Evolutionary conservation across 1,140 invertebrate species (phyloP).

Genomic region (Chionoecetes opilio): DNA sequence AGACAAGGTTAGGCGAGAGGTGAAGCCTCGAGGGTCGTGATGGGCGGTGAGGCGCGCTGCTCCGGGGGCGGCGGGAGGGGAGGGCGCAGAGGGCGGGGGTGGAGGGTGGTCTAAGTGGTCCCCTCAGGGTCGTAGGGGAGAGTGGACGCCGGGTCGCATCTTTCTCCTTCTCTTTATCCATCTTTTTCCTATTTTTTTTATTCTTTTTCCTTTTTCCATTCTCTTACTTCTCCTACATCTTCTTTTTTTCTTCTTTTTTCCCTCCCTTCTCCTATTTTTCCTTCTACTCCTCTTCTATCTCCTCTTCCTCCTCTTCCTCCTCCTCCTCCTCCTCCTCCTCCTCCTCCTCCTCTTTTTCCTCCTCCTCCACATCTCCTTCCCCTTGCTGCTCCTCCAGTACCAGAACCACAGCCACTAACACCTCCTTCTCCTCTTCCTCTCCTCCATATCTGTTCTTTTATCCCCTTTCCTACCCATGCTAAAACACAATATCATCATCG

Average conservation of each 20-base stretch:
- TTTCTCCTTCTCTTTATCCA: not conserved
- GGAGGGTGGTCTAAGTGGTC: not conserved
- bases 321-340: not conserved
- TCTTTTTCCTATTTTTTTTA: not conserved
- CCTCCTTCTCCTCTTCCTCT: not conserved
- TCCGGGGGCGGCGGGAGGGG: not conserved
- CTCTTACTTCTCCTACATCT: too few species aligned
- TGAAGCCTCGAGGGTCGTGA: not conserved
- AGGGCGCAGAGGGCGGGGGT: not conserved
- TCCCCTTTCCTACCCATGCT: too few species aligned
- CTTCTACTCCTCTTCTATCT: not conserved
- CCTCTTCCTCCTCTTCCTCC: not conserved
- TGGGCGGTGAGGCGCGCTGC: not conserved
- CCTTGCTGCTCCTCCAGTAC: too few species aligned
- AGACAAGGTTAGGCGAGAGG: conserved; percentile 23
- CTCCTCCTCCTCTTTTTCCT: not conserved
- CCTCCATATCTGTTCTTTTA: too few species aligned
- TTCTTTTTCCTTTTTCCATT: not conserved
- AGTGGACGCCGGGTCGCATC: not conserved
- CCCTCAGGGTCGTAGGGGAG: not conserved
- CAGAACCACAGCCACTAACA: too few species aligned
- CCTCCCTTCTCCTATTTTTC: not conserved
- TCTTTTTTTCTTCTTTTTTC: not conserved
- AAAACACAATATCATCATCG: too few species aligned
- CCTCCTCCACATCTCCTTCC: not conserved